phyloP scores from a whole-genome alignment of 2,797 vertebrate genomes.

The Hipposideros larvatus region DNA sequence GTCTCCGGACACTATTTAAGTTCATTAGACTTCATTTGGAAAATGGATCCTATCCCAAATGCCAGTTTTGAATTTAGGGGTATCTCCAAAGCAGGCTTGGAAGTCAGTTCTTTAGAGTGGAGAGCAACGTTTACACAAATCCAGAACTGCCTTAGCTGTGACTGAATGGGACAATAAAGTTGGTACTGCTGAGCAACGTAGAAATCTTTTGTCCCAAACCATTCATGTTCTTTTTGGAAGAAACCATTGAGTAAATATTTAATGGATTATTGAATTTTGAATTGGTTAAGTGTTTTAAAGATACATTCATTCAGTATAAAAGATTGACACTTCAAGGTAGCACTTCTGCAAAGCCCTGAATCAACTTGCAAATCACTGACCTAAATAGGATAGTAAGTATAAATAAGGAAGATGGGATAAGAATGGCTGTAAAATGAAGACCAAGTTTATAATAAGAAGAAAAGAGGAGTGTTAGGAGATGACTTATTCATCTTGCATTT shows the following conservation, averaged over 20 bases:
- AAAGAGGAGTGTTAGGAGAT: not conserved
- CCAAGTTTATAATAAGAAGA: not conserved
- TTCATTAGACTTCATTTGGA: not conserved
- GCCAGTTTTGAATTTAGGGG: not conserved
- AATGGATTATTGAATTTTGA: constrained; percentile 51
- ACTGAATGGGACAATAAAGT: not conserved
- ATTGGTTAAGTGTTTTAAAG: constrained; percentile 14
- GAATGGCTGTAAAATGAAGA: not conserved
- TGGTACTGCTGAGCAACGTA: not conserved
- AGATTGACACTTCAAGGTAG: not conserved
- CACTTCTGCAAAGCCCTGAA: constrained; percentile 10
- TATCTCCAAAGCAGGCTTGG: not conserved
- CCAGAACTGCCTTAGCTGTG: not conserved
- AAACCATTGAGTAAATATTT: not conserved
- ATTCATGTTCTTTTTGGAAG: not conserved
- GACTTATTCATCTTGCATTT: constrained; percentile 38
- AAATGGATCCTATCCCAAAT: not conserved
- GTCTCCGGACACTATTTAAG: not conserved
- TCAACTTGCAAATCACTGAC: not conserved
- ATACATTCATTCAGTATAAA: not conserved
- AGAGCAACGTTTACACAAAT: not conserved
- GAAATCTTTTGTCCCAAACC: not conserved
- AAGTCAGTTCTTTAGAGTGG: not conserved
- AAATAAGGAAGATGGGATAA: not conserved
- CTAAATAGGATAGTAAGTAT: not conserved